Evolutionary conservation across 2,888 invertebrate species (phyloP).

Genomic region (Allacma fusca): DNA sequence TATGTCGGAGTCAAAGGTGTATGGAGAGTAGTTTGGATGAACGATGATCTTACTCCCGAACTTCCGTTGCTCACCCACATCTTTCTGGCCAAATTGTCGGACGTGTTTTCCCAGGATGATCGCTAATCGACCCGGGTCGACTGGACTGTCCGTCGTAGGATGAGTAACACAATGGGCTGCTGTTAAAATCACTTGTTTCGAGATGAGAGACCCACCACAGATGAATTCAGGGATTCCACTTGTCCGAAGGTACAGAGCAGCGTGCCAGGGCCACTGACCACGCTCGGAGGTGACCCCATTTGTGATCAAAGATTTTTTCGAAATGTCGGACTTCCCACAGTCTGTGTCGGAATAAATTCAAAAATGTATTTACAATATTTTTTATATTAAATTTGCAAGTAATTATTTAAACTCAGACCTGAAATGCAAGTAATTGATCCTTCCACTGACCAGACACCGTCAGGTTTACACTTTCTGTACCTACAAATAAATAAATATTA

Average conservation of each 20-base stretch:
- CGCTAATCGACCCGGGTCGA: not conserved
- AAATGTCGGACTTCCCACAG: conserved; percentile 68
- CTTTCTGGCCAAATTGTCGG: conserved; percentile 32
- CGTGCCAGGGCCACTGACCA: conserved; percentile 76
- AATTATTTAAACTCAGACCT: too few species aligned
- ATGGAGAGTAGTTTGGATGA: conserved; percentile 47
- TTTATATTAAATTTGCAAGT: too few species aligned
- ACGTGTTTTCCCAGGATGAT: conserved; percentile 44
- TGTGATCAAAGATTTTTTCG: conserved; percentile 70
- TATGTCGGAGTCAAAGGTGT: conserved; percentile 65
- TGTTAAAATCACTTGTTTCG: conserved; percentile 63
- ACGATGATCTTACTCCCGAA: conserved; percentile 31
- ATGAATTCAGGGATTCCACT: conserved; percentile 67
- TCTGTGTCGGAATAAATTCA: conserved; percentile 46
- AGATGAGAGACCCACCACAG: conserved; percentile 73
- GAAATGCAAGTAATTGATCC: conserved; percentile 47
- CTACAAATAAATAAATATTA: not conserved
- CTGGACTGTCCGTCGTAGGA: not conserved
- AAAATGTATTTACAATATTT: too few species aligned
- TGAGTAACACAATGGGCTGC: conserved; percentile 73
- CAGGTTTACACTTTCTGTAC: conserved; percentile 51
- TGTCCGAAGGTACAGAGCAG: conserved; percentile 67
- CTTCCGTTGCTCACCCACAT: conserved; percentile 32
- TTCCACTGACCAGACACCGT: conserved; percentile 49
- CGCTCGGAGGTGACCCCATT: conserved; percentile 70